Evolutionary conservation across 2,797 vertebrate genomes (phyloP).

Genomic region (Adrianichthys oophorus): DNA sequence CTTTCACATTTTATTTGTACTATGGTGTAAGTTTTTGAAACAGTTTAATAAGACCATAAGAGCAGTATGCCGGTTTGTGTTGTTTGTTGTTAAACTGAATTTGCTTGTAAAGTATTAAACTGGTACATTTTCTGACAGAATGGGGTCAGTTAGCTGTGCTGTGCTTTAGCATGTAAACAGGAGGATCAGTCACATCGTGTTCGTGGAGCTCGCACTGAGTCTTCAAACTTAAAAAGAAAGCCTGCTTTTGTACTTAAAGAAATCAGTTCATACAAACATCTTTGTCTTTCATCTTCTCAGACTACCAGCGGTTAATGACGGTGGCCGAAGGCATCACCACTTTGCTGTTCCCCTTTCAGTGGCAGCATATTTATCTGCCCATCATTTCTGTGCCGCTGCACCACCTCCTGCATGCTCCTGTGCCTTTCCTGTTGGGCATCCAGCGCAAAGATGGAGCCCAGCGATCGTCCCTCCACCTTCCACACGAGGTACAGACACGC

Average conservation of each 20-base stretch:
- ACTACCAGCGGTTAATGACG: constrained; percentile 96
- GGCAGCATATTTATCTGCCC: constrained; percentile 97
- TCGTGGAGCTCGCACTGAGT: not conserved
- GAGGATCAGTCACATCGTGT: not conserved
- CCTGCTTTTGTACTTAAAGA: not conserved
- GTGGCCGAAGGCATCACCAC: constrained; percentile 92
- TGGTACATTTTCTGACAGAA: not conserved
- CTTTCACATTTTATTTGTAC: too few relatives aligned
- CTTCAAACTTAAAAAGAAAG: not conserved
- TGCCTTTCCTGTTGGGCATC: constrained; percentile 96
- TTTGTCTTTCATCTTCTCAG: constrained; percentile 62
- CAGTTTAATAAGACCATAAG: too few relatives aligned
- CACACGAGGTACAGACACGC: constrained; percentile 86
- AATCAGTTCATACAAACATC: not conserved
- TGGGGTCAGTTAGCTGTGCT: constrained; percentile 11
- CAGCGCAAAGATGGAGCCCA: constrained; percentile 91
- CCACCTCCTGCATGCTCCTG: constrained; percentile 95
- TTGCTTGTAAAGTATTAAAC: too few relatives aligned
- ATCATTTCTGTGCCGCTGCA: constrained; percentile 92
- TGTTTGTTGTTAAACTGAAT: too few relatives aligned
- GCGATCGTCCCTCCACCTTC: constrained; percentile 92
- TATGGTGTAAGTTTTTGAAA: too few relatives aligned
- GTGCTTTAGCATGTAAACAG: constrained; percentile 11
- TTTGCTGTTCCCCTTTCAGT: constrained; percentile 95
- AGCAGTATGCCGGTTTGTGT: too few relatives aligned